Evolutionary conservation across 2,888 invertebrate genomes (phyloP).

Genomic region (Latheticus oryzae): DNA sequence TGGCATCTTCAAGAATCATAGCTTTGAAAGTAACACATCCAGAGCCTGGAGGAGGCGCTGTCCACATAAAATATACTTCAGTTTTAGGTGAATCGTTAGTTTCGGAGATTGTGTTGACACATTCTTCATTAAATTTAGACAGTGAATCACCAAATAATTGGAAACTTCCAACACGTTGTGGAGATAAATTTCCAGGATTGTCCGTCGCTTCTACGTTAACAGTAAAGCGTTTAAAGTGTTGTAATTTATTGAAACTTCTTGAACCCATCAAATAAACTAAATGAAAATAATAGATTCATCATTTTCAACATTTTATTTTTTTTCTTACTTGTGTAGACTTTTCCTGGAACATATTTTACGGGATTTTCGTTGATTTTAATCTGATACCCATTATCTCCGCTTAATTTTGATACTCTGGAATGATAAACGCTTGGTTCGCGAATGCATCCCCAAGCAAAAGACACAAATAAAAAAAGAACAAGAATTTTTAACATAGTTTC

Average conservation of each 20-base stretch:
- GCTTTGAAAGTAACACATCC: constrained; percentile 91
- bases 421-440: constrained; percentile 66
- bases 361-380: constrained; percentile 84
- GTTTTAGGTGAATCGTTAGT: constrained; percentile 83
- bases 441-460: constrained; percentile 60
- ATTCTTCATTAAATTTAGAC: constrained; percentile 81
- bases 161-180: constrained; percentile 75
- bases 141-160: constrained; percentile 76
- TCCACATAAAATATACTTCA: constrained; percentile 90
- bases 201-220: constrained; percentile 77
- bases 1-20: constrained; percentile 83
- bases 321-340: constrained; percentile 80
- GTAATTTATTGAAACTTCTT: constrained; percentile 73
- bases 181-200: constrained; percentile 65
- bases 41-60: constrained; percentile 84
- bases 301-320: too few species aligned
- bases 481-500: constrained; percentile 27
- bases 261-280: constrained; percentile 68
- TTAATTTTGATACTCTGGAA: constrained; percentile 69
- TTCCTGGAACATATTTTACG: constrained; percentile 84
- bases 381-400: constrained; percentile 89
- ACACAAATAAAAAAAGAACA: too few species aligned
- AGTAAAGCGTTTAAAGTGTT: constrained; percentile 84
- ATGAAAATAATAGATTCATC: too few species aligned
- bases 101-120: constrained; percentile 87